phyloP scores from a whole-genome alignment of 1,140 invertebrate genomes.

The Vanessa tameamea region DNA sequence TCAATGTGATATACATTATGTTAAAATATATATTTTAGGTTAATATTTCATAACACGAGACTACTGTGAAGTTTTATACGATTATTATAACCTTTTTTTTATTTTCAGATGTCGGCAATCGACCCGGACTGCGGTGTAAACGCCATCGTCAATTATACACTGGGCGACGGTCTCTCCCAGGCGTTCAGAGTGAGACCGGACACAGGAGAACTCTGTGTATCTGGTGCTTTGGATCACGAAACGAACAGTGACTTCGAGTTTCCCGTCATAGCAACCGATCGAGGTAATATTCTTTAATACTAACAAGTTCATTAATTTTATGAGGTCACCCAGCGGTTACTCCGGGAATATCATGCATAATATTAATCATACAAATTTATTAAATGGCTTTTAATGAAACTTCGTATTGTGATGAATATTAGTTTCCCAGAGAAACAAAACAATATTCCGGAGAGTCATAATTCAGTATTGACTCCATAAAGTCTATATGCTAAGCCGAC shows the following conservation, averaged over 20 bases:
- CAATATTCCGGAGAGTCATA: not conserved
- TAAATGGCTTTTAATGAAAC: no score
- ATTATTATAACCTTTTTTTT: constrained; percentile 33
- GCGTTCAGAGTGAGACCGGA: constrained; percentile 90
- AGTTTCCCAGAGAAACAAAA: not conserved
- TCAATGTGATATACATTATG: no score
- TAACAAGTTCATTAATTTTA: no score
- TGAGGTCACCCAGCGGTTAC: no score
- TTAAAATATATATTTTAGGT: no score
- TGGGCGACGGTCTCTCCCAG: constrained; percentile 86
- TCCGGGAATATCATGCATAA: no score
- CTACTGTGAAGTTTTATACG: no score
- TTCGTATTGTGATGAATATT: no score
- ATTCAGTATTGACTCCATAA: no score
- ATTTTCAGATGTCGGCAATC: constrained; percentile 92
- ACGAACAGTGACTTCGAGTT: constrained; percentile 92
- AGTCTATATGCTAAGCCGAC: no score
- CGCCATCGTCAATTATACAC: constrained; percentile 95
- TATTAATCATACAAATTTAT: no score
- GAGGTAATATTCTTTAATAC: constrained; percentile 83
- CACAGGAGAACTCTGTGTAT: constrained; percentile 94
- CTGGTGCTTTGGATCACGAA: constrained; percentile 92
- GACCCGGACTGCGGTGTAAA: constrained; percentile 97
- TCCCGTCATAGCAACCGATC: constrained; percentile 95
- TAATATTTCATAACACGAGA: no score